Evolutionary conservation across 2,888 invertebrate species (phyloP).

Genomic region (Bombyx huttoni): DNA sequence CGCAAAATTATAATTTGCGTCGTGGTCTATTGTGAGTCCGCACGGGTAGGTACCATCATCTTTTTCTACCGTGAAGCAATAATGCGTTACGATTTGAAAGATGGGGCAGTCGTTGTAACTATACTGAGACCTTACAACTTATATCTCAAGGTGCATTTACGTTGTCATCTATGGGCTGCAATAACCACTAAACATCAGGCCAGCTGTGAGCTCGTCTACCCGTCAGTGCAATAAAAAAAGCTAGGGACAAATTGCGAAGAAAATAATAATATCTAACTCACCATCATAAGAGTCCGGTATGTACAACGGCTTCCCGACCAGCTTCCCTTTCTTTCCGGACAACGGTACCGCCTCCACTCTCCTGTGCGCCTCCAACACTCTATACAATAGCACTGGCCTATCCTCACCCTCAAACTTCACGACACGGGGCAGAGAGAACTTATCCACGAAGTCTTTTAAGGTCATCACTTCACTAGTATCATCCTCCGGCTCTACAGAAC

Average conservation of each 20-base stretch:
- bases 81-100: too few species aligned
- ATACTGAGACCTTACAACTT: too few species aligned
- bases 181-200: too few species aligned
- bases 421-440: constrained; percentile 74
- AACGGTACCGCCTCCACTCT: constrained; percentile 75
- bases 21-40: too few species aligned
- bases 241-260: background rate
- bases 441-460: constrained; percentile 73
- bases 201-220: too few species aligned
- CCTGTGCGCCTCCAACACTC: constrained; percentile 74
- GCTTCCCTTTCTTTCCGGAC: constrained; percentile 69
- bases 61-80: too few species aligned
- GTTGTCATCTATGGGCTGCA: too few species aligned
- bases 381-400: constrained; percentile 74
- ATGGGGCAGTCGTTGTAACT: too few species aligned
- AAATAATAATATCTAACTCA: constrained; percentile 36
- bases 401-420: constrained; percentile 71
- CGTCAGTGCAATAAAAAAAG: too few species aligned
- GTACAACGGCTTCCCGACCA: constrained; percentile 72
- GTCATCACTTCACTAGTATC: constrained; percentile 61
- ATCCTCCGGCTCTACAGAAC: constrained; percentile 58
- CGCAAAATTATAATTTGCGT: too few species aligned
- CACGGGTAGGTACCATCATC: too few species aligned
- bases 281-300: constrained; percentile 79
- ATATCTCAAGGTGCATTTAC: too few species aligned